phyloP scores from a whole-genome alignment of 2,113 vertebrate species.

The Hippolais icterina region DNA sequence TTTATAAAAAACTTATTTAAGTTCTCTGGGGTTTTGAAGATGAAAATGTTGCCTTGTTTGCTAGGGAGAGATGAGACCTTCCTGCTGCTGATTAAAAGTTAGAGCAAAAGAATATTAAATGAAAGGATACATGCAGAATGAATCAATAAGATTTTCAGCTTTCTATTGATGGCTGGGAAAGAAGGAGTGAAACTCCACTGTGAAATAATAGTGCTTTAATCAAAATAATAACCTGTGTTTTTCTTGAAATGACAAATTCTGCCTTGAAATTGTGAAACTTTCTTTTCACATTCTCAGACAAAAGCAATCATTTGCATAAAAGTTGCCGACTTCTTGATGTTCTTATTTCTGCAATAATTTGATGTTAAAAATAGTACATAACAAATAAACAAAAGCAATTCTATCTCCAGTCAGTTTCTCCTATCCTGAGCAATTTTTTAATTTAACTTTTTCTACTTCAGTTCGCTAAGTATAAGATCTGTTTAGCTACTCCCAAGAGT shows the following conservation, averaged over 20 bases:
- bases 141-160: not conserved
- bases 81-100: constrained; percentile 6
- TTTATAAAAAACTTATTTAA: constrained; percentile 11
- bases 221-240: not conserved
- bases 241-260: not conserved
- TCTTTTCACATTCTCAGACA: not conserved
- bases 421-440: not conserved
- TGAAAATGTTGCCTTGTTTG: not conserved
- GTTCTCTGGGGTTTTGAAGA: constrained; percentile 10
- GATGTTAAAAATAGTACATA: not conserved
- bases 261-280: not conserved
- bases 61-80: not conserved
- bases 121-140: not conserved
- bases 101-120: not conserved
- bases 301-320: not conserved
- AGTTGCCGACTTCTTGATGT: not conserved
- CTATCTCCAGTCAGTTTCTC: not conserved
- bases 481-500: not conserved
- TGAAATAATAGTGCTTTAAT: not conserved
- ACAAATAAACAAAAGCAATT: not conserved
- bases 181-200: not conserved
- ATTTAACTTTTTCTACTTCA: not conserved
- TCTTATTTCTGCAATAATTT: not conserved
- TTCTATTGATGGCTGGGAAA: not conserved
- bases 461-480: fast-evolving